phyloP scores from a whole-genome alignment of 2,888 invertebrate species.

The Matsumyia berberina region DNA sequence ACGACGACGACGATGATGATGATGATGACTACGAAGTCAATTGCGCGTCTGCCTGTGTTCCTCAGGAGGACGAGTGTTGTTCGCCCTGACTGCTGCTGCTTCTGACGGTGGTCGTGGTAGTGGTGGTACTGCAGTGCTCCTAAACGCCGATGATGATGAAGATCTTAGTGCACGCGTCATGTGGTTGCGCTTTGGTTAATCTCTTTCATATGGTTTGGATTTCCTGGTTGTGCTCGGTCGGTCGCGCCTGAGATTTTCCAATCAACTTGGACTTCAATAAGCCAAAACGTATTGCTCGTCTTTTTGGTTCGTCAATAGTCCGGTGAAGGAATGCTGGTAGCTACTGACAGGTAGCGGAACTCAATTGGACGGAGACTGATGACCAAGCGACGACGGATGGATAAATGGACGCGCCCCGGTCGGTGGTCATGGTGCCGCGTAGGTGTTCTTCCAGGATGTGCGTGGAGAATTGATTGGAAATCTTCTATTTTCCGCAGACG shows the following conservation, averaged over 20 bases:
- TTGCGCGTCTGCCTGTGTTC: slow-evolving; percentile 39
- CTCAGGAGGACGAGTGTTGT: too few species aligned
- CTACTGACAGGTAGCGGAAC: slow-evolving; percentile 69
- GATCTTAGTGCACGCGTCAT: slow-evolving; percentile 65
- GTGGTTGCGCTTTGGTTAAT: slow-evolving; percentile 76
- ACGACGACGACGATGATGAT: slow-evolving; percentile 39
- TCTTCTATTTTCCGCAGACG: slow-evolving; percentile 37
- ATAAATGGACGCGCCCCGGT: slow-evolving; percentile 62
- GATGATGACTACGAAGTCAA: slow-evolving; percentile 55
- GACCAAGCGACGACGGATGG: slow-evolving; percentile 65
- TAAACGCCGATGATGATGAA: slow-evolving; percentile 51
- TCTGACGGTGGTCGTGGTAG: slow-evolving; percentile 47
- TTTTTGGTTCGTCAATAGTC: slow-evolving; percentile 5
- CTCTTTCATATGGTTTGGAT: slow-evolving; percentile 76
- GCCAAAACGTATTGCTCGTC: slow-evolving; percentile 68
- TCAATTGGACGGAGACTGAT: slow-evolving; percentile 62
- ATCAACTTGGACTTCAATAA: slow-evolving; percentile 59
- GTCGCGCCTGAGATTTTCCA: slow-evolving; percentile 68
- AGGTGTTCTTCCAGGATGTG: slow-evolving; percentile 68
- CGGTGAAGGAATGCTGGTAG: slow-evolving; percentile 17
- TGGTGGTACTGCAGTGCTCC: slow-evolving; percentile 37
- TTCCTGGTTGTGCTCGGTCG: slow-evolving; percentile 65
- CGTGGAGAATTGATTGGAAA: slow-evolving; percentile 73
- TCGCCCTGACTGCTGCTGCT: slow-evolving; percentile 22
- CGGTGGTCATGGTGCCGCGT: slow-evolving; percentile 42